Evolutionary conservation across 2,888 invertebrate species (phyloP).

Genomic region (Drosophila mulleri): DNA sequence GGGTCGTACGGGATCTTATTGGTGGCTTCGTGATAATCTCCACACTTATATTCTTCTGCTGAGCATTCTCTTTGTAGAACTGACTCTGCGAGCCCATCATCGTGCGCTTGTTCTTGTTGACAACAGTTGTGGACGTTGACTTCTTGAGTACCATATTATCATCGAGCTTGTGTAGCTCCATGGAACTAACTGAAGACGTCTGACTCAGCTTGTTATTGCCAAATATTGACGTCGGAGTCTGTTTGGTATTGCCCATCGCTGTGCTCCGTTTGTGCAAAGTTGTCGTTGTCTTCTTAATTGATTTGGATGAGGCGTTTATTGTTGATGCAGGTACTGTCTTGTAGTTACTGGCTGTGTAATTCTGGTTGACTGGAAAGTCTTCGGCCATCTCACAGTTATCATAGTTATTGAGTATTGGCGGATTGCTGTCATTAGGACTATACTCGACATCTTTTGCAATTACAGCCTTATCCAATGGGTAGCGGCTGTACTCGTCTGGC

Average conservation of each 20-base stretch:
- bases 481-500: constrained; percentile 81
- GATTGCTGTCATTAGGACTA: constrained; percentile 82
- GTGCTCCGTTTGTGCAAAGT: constrained; percentile 81
- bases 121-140: constrained; percentile 80
- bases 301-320: constrained; percentile 74
- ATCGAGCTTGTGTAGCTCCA: constrained; percentile 85
- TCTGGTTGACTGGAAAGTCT: constrained; percentile 84
- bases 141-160: constrained; percentile 83
- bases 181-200: constrained; percentile 84
- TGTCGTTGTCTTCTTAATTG: constrained; percentile 78
- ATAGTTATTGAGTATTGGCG: constrained; percentile 83
- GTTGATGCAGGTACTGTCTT: constrained; percentile 55
- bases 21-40: constrained; percentile 84
- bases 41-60: constrained; percentile 83
- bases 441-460: constrained; percentile 74
- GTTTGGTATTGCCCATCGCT: constrained; percentile 62
- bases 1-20: constrained; percentile 84
- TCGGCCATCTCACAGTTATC: constrained; percentile 84
- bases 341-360: constrained; percentile 51
- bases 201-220: constrained; percentile 79
- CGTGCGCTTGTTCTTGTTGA: constrained; percentile 77
- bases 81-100: constrained; percentile 72
- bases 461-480: constrained; percentile 67
- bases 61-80: constrained; percentile 83
- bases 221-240: constrained; percentile 60